Percentiles rank a stretch among this genome's conserved stretches.
Evolutionary conservation across 1,140 invertebrate genomes (phyloP).

Genomic region (Teleopsis dalmanni): DNA sequence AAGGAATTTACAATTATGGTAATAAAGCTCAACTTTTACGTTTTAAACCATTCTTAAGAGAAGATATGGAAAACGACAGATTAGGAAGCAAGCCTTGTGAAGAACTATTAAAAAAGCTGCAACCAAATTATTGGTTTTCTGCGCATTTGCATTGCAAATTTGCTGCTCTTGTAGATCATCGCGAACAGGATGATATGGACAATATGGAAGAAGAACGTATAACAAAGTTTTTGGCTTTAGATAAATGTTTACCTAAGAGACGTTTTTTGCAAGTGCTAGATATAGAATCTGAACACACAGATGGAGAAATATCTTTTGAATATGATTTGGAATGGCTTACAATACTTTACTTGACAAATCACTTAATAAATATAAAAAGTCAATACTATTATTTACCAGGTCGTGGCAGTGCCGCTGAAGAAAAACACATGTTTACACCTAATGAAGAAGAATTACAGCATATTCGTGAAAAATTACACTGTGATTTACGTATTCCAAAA

Average conservation of each 20-base stretch:
- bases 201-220: slow-evolving; percentile 25
- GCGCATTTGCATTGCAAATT: slow-evolving; percentile 97
- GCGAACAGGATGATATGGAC: background rate
- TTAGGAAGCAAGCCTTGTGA: slow-evolving; percentile 79
- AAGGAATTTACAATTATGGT: slow-evolving; percentile 80
- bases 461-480: slow-evolving; percentile 58
- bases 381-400: slow-evolving; percentile 72
- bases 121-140: slow-evolving; percentile 92
- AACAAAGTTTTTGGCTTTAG: slow-evolving; percentile 91
- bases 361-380: slow-evolving; percentile 69
- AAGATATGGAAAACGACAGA: slow-evolving; percentile 71
- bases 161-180: slow-evolving; percentile 74
- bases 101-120: slow-evolving; percentile 68
- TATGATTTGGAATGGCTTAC: slow-evolving; percentile 94
- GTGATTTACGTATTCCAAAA: slow-evolving; percentile 57
- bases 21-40: slow-evolving; percentile 67
- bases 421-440: slow-evolving; percentile 70
- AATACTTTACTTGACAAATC: slow-evolving; percentile 80
- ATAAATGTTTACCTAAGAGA: slow-evolving; percentile 88
- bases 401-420: slow-evolving; percentile 49
- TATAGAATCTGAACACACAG: slow-evolving; percentile 45
- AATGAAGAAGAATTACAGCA: slow-evolving; percentile 63
- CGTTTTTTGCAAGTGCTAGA: slow-evolving; percentile 76
- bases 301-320: slow-evolving; percentile 55
- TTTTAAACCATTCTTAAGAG: slow-evolving; percentile 63